Evolutionary conservation across 1,140 invertebrate genomes (phyloP), one percentile per base, ranked within the genome.

Genomic region (Diabrotica undecimpunctata): DNA sequence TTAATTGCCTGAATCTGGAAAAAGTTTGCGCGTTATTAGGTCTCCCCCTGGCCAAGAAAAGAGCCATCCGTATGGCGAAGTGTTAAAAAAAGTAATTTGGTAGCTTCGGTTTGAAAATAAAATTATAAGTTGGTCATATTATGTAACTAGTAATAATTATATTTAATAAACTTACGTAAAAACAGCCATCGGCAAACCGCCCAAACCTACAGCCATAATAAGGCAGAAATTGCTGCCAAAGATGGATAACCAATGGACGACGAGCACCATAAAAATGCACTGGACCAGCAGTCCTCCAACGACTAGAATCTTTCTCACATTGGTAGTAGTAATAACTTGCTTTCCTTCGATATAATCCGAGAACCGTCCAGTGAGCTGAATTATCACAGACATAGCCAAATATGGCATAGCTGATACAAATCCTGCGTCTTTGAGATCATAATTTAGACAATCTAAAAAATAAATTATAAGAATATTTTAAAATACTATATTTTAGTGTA

Each of bases 181-280:
- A 56, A 91, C 94, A 11, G 91, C 88, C 90, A 91, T 94, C 7
- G 93, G 90, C 76, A 95, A 94, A 1, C 92, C 94, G 36, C 93
- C 92, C 9, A 95, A 81, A 0, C 93, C 93, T 8, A 95, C 91
- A 12, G 93, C 92, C 59, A 94, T 84, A 0, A 90, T 92, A 7
- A 97, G 82, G 76, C 86, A 94, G 1, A 86, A 80, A 10, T 95
- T 83, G 38, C 89, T 90, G 54, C 85, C 84, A 1, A 79, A 80
- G 10, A 88, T 81, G 12, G 86, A 85, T 51, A 84, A 78, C 1
- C 88, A 79, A 73, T 89, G 92, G 2, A 88, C 90, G 0, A 91
- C 89, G 0, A 84, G 80, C 8, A 91, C 82, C 90, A 95, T 94
- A 77, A 95, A 95, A 50, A 94, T 80, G 0, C 91, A 90, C 83